Conservation (phyloP, 2,797 vertebrate genomes). For the Cynodonichthys magdalenae region DNA sequence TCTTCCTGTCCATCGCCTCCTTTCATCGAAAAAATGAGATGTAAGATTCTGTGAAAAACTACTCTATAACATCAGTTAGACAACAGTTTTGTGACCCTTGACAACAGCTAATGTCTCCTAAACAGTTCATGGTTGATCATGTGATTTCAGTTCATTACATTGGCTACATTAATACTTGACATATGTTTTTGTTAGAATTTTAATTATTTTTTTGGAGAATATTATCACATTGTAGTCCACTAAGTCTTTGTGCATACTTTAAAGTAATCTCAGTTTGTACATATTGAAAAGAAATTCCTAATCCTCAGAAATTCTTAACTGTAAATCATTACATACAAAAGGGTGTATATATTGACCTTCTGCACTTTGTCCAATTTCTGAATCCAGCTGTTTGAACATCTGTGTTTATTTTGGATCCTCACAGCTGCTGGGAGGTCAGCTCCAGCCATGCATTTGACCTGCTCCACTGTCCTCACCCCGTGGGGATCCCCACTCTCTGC, state of each 20-base stretch:
- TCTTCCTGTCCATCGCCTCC: conserved; percentile 58
- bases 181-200: neutral
- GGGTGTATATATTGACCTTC: conserved; percentile 62
- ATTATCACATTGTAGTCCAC: neutral
- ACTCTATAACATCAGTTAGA: conserved; percentile 28
- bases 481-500: conserved; percentile 63
- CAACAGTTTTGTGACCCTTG: conserved; percentile 39
- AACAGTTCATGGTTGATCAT: conserved; percentile 25
- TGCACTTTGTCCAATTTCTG: conserved; percentile 39
- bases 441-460: conserved; percentile 57
- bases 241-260: too few species aligned
- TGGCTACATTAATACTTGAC: neutral
- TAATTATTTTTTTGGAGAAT: neutral
- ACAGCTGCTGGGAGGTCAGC: conserved; percentile 81
- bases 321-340: conserved; percentile 54
- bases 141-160: conserved; percentile 23
- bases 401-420: conserved; percentile 69
- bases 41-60: conserved; percentile 76
- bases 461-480: conserved; percentile 65
- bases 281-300: conserved; percentile 20
- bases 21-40: conserved; percentile 85
- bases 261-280: neutral
- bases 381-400: conserved; percentile 75
- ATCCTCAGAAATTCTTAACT: conserved; percentile 38
- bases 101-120: conserved; percentile 22